A percentile compares a stretch with the other conserved stretches of the same genome.
Evolutionary conservation across 2,797 vertebrate species (phyloP).

Genomic region (Notolepis coatsorum): DNA sequence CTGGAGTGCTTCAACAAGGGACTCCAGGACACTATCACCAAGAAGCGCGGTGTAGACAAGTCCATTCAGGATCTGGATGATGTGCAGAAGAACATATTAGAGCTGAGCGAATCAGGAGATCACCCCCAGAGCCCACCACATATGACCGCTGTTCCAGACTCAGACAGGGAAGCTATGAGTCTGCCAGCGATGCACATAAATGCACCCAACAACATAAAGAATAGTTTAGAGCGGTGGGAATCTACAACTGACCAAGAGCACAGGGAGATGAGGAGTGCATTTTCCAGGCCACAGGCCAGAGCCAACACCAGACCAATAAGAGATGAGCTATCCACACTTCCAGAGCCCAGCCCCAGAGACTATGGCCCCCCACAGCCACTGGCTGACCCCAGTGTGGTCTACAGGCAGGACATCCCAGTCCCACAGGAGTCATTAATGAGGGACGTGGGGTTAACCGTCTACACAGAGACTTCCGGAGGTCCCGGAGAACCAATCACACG

Average conservation of each 20-base stretch:
- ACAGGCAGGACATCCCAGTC: conserved; percentile 81
- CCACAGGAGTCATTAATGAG: conserved; percentile 80
- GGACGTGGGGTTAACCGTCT: conserved; percentile 83
- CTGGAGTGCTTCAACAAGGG: conserved; percentile 97
- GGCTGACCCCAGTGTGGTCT: conserved; percentile 53
- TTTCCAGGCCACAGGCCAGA: conserved; percentile 55
- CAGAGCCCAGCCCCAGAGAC: conserved; percentile 38
- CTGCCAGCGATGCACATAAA: conserved; percentile 66
- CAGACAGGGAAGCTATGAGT: conserved; percentile 67
- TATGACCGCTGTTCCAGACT: conserved; percentile 51
- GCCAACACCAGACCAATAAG: conserved; percentile 45
- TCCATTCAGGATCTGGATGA: conserved; percentile 63
- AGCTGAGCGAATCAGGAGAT: conserved; percentile 51
- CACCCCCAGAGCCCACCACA: conserved; percentile 28
- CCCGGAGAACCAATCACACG: conserved; percentile 71
- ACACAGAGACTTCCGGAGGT: conserved; percentile 77
- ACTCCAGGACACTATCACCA: conserved; percentile 87
- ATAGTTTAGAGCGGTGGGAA: conserved; percentile 68
- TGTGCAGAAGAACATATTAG: conserved; percentile 54
- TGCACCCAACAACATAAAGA: conserved; percentile 62
- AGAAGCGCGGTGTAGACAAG: conserved; percentile 74
- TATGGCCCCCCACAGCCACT: conserved; percentile 40
- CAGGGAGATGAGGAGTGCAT: conserved; percentile 56
- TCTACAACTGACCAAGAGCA: conserved; percentile 64
- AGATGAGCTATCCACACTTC: conserved; percentile 38